Percentiles rank a stretch among this genome's conserved stretches.
phyloP scores from a whole-genome alignment of 2,113 vertebrate genomes.

The Theristicus caerulescens region DNA sequence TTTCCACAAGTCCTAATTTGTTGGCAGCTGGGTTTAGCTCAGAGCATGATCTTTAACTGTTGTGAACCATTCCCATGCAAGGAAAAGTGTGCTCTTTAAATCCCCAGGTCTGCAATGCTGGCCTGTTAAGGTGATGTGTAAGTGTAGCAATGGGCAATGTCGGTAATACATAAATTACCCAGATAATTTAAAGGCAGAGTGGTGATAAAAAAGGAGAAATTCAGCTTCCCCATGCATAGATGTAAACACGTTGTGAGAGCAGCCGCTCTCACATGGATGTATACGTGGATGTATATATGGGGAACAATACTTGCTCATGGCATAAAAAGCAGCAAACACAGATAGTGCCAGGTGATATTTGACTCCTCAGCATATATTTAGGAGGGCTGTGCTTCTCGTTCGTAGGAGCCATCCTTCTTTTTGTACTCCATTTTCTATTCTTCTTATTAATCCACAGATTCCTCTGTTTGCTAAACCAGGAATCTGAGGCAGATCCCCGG shows the following conservation, averaged over 20 bases:
- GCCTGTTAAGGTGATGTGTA: not conserved
- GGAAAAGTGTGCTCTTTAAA: not conserved
- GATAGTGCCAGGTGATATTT: not conserved
- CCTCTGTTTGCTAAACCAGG: not conserved
- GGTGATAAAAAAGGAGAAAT: not conserved
- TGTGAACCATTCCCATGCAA: not conserved
- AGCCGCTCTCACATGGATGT: not conserved
- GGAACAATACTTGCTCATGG: not conserved
- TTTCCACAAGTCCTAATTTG: not conserved
- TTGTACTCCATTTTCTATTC: not conserved
- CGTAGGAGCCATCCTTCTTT: not conserved
- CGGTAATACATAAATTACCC: not conserved
- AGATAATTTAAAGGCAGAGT: not conserved
- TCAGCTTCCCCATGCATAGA: not conserved
- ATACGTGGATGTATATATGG: not conserved
- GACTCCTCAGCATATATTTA: not conserved
- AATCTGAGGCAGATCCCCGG: not conserved
- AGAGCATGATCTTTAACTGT: not conserved
- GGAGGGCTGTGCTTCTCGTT: not conserved
- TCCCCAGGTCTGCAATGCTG: not conserved
- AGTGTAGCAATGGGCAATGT: not conserved
- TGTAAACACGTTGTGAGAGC: not conserved
- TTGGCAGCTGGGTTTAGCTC: not conserved
- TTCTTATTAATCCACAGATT: not conserved
- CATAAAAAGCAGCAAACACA: not conserved